Conservation (phyloP, 2,888 invertebrate species). For the Smittia aterrima region DNA sequence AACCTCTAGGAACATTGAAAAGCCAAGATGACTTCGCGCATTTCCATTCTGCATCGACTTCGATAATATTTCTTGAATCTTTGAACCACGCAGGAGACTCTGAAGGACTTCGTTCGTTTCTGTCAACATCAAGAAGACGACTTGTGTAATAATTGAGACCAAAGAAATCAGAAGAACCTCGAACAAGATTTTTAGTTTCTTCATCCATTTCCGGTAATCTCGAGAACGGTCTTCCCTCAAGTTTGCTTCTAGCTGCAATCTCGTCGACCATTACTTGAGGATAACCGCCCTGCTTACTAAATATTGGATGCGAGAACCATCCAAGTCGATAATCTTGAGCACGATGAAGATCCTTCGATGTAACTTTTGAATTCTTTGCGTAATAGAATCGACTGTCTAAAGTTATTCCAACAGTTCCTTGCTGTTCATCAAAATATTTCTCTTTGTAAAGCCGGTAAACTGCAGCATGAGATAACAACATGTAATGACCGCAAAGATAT, state of each 20-base stretch:
- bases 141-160: conserved; percentile 5
- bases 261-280: conserved; percentile 6
- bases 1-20: conserved; percentile 48
- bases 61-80: neutral
- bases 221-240: neutral
- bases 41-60: conserved; percentile 47
- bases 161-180: neutral
- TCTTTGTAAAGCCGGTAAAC: conserved; percentile 54
- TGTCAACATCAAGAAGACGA: neutral
- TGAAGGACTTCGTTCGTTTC: neutral
- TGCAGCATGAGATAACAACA: conserved; percentile 59
- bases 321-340: conserved; percentile 21
- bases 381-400: neutral
- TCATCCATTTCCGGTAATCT: neutral
- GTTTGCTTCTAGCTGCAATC: neutral
- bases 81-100: neutral
- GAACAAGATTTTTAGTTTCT: neutral
- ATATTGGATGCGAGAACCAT: conserved; percentile 5
- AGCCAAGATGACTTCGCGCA: conserved; percentile 48
- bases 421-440: conserved; percentile 45
- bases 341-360: neutral
- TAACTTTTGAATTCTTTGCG: neutral
- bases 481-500: conserved; percentile 60
- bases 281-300: neutral
- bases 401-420: conserved; percentile 40